Evolutionary conservation across 2,797 vertebrate genomes (phyloP), one percentile per base, ranked within the genome.

Genomic region (Enteromius viviparus): DNA sequence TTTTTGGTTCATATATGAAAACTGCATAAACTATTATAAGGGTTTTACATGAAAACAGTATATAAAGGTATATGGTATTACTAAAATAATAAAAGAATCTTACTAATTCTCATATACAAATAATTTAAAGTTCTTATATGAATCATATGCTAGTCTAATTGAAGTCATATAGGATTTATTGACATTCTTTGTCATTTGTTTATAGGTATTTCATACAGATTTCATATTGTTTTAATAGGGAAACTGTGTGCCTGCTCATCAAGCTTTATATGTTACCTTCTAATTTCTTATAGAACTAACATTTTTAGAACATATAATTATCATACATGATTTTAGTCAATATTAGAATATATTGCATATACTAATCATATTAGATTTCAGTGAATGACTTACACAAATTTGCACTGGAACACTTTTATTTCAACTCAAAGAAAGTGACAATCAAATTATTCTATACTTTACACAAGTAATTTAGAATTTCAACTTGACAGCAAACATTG

Each of bases 61-160:
- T n/a, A n/a, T n/a, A n/a, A n/a, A n/a, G n/a, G n/a, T n/a, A n/a
- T n/a, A n/a, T n/a, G n/a, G n/a, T n/a, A n/a, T n/a, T n/a, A n/a
- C n/a, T n/a, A n/a, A n/a, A n/a, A n/a, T n/a, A n/a, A n/a, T n/a
- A n/a, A n/a, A 10, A 40, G 65, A 19, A 68, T 42, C 40, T n/a
- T 14, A 55, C 49, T n/a, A 19, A n/a, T 55, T 21, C 53, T 75
- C 19, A 55, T 75, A 55, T 55, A 72, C 23, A 72, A 51, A 51
- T 72, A 23, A 72, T 51, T 29, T 72, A 9, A 32, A 19, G 26
- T 29, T 72, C 8, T 72, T 51, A 32, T 11, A 49, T 21, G 15
- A 51, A 21, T 71, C 12, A 26, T 9, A 71, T 49, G 7, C 23
- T 49, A 49, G 2, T 53, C 17, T 4, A 51, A 72, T 49, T 49